phyloP scores from a whole-genome alignment of 2,797 vertebrate species.

The Nyctibius grandis region DNA sequence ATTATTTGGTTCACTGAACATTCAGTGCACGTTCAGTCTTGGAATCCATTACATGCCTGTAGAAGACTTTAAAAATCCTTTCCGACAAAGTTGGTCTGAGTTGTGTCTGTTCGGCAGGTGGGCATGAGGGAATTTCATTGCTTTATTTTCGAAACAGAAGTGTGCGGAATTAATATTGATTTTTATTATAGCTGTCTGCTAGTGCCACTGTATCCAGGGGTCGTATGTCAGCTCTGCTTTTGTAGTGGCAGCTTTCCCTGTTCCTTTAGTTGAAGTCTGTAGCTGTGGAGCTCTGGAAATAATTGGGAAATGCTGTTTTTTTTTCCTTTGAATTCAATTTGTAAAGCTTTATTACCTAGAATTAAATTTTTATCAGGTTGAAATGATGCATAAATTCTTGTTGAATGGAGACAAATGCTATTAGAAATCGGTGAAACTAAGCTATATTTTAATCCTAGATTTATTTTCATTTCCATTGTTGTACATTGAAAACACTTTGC shows the following conservation, averaged over 20 bases:
- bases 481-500: background rate
- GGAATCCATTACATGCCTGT: slow-evolving; percentile 39
- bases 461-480: slow-evolving; percentile 44
- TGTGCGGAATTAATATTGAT: slow-evolving; percentile 54
- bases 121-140: slow-evolving; percentile 24
- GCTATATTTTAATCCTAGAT: slow-evolving; percentile 48
- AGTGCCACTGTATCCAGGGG: background rate
- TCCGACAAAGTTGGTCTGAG: background rate
- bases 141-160: slow-evolving; percentile 60
- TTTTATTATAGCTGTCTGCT: slow-evolving; percentile 51
- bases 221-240: background rate
- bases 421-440: slow-evolving; percentile 42
- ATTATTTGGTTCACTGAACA: slow-evolving; percentile 67
- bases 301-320: background rate
- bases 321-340: slow-evolving; percentile 32
- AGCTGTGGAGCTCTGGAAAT: slow-evolving; percentile 1
- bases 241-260: background rate
- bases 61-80: slow-evolving; percentile 39
- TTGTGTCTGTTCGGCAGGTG: slow-evolving; percentile 38
- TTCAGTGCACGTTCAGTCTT: slow-evolving; percentile 33
- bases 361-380: slow-evolving; percentile 54
- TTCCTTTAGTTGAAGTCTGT: background rate
- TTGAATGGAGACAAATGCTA: slow-evolving; percentile 39
- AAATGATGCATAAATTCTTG: slow-evolving; percentile 53
- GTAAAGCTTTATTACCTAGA: slow-evolving; percentile 60